Conservation (phyloP, 2,113 vertebrate species). For the Chloroceryle aenea region DNA sequence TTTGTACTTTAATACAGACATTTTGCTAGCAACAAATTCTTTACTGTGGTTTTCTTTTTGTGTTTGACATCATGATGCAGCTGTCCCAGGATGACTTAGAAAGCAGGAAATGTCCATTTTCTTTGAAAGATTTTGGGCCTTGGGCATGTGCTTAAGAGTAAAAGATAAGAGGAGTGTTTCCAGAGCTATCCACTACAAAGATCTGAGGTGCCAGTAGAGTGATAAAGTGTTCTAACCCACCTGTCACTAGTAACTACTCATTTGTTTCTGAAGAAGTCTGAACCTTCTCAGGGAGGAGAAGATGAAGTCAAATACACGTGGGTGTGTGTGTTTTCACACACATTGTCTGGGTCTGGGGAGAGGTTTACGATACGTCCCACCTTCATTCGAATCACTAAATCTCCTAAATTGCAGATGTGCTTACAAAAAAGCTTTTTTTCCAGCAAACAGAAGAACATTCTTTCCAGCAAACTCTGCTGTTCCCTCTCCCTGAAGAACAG, state of each 20-base stretch:
- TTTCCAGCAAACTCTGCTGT: neutral
- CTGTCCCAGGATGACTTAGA: neutral
- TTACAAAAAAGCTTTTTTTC: neutral
- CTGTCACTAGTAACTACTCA: neutral
- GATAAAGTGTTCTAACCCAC: neutral
- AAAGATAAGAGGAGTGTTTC: neutral
- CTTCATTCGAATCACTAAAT: neutral
- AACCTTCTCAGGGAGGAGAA: neutral
- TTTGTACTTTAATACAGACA: slow-evolving; percentile 67
- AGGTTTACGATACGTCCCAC: neutral
- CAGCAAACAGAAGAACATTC: neutral
- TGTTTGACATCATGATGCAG: neutral
- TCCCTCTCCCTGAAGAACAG: neutral
- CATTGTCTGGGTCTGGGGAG: neutral
- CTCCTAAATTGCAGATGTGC: neutral
- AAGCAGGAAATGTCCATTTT: neutral
- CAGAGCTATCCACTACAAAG: neutral
- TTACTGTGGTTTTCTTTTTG: slow-evolving; percentile 16
- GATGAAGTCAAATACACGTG: neutral
- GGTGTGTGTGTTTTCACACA: neutral
- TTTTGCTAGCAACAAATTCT: slow-evolving; percentile 46
- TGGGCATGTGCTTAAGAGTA: neutral
- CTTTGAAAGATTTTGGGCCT: neutral
- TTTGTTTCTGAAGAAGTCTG: neutral
- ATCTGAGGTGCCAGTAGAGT: neutral